Conservation (phyloP, 2,797 vertebrate genomes). For the Antrozous pallidus region DNA sequence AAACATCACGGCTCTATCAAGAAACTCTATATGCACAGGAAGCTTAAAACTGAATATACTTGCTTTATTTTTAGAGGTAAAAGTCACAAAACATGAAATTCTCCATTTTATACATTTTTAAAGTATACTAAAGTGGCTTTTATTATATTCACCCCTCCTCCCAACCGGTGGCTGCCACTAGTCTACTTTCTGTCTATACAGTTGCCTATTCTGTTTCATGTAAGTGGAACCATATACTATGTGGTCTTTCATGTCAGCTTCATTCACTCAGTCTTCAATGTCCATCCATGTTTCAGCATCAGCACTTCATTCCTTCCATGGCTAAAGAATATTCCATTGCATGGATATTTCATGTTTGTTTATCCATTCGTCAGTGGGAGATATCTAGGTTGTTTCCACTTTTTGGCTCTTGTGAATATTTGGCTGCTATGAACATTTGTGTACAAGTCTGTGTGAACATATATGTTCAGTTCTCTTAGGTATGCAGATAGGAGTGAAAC, state of each 20-base stretch:
- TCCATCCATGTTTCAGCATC: neutral
- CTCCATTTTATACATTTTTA: neutral
- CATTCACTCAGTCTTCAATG: neutral
- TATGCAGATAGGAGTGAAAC: neutral
- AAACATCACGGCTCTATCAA: neutral
- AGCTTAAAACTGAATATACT: neutral
- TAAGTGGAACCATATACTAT: neutral
- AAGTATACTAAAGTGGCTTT: neutral
- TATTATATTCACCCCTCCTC: neutral
- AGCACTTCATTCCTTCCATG: neutral
- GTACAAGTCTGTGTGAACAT: neutral
- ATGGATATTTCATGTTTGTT: neutral
- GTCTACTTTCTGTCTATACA: neutral
- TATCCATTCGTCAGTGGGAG: neutral
- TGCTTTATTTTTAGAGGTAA: neutral
- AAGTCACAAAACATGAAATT: constrained; percentile 22
- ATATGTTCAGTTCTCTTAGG: constrained; percentile 33
- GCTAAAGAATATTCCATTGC: neutral
- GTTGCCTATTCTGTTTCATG: neutral
- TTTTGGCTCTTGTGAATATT: neutral
- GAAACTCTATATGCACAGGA: neutral
- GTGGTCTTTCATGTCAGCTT: neutral
- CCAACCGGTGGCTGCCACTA: neutral
- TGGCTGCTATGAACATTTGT: neutral
- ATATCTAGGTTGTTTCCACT: neutral